Percentiles rank a stretch among this genome's conserved stretches.
phyloP scores from a whole-genome alignment of 2,888 invertebrate species.

The Aporophyla nigra region DNA sequence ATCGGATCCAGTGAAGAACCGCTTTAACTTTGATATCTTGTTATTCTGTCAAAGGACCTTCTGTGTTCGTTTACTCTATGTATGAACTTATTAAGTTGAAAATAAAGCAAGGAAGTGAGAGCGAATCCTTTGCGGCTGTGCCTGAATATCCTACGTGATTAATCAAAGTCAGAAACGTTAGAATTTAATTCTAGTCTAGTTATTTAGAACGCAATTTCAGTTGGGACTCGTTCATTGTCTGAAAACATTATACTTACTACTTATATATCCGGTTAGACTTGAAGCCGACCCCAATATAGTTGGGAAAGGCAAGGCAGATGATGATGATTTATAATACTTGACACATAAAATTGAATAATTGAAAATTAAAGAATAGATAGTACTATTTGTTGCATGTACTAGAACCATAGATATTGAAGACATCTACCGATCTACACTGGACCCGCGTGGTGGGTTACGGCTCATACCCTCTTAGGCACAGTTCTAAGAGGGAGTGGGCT shows the following conservation, averaged over 20 bases:
- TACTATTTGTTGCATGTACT: too few species aligned
- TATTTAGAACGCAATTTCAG: slow-evolving; percentile 30
- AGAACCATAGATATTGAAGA: too few species aligned
- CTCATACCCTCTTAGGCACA: too few species aligned
- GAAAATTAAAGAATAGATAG: too few species aligned
- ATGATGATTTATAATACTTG: background rate
- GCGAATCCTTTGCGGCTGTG: slow-evolving; percentile 42
- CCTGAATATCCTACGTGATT: slow-evolving; percentile 67
- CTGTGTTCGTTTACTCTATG: background rate
- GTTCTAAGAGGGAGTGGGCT: too few species aligned
- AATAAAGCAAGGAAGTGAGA: slow-evolving; percentile 62
- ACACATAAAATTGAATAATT: background rate
- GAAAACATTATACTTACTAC: background rate
- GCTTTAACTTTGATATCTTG: background rate
- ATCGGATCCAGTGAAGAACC: background rate
- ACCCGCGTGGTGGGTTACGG: too few species aligned
- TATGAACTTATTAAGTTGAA: slow-evolving; percentile 71
- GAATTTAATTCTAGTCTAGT: slow-evolving; percentile 32
- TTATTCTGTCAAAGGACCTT: slow-evolving; percentile 7
- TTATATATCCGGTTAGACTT: background rate
- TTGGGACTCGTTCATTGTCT: background rate
- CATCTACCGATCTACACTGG: too few species aligned
- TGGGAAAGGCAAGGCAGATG: too few species aligned
- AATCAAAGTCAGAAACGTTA: slow-evolving; percentile 48
- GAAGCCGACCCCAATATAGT: too few species aligned